These are phyloP conservation scores for Tridacna crocea DNA, from an alignment of 2,888 invertebrate genomes.

Conservation along the genomic window DNA sequence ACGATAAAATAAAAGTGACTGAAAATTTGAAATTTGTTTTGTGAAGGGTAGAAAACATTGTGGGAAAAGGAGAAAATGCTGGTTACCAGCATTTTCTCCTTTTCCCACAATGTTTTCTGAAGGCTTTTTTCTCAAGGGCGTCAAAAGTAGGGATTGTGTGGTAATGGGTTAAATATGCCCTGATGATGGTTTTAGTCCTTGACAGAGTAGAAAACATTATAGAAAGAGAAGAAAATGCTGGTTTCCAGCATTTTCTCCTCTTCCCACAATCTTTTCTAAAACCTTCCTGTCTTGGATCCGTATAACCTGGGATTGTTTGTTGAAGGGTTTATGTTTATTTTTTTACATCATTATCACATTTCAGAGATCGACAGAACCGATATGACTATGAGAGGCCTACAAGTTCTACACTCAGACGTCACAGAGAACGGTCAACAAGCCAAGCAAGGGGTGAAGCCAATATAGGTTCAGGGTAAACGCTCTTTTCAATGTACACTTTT, in stretches of 20 bases:
- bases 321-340: not conserved
- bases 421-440: slow-evolving; percentile 1
- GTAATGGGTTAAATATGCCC: too few species aligned
- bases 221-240: not conserved
- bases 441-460: slow-evolving; percentile 32
- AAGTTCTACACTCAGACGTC: slow-evolving; percentile 4
- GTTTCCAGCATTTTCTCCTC: not conserved
- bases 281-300: not conserved
- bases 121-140: too few species aligned
- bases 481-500: not conserved
- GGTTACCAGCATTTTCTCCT: too few species aligned
- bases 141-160: too few species aligned
- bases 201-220: not conserved
- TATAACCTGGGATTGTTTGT: not conserved
- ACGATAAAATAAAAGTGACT: too few species aligned
- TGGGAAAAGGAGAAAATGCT: too few species aligned
- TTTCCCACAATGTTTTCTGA: too few species aligned
- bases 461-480: slow-evolving; percentile 48
- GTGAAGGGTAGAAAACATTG: too few species aligned
- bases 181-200: too few species aligned
- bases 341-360: not conserved
- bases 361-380: slow-evolving; percentile 46
- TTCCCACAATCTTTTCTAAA: not conserved
- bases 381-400: slow-evolving; percentile 34
- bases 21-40: too few species aligned